phyloP scores from a whole-genome alignment of 2,113 vertebrate species.

The Gambusia holbrooki region DNA sequence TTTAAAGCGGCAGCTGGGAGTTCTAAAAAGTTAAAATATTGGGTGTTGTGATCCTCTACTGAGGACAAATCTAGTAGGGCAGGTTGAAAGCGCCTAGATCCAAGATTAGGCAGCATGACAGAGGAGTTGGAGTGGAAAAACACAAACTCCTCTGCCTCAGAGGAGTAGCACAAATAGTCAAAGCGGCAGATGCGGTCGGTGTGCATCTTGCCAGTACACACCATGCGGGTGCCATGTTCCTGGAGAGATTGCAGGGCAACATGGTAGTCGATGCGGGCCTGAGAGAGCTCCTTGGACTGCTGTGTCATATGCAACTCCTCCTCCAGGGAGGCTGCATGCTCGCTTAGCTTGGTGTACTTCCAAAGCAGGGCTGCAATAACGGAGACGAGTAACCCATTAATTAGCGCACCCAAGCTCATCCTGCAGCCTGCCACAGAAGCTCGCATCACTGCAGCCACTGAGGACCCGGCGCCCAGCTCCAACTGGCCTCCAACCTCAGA shows the following conservation, averaged over 20 bases:
- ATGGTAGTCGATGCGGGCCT: conserved; percentile 88
- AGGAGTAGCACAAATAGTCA: conserved; percentile 94
- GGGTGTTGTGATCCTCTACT: conserved; percentile 96
- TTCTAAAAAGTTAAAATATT: conserved; percentile 98
- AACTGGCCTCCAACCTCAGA: conserved; percentile 45
- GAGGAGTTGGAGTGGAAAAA: conserved; percentile 96
- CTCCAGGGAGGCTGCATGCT: conserved; percentile 88
- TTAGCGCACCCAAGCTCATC: conserved; percentile 91
- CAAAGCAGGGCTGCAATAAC: conserved; percentile 92
- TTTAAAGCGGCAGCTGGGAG: conserved; percentile 90
- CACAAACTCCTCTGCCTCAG: conserved; percentile 93
- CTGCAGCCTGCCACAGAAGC: conserved; percentile 76
- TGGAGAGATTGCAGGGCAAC: conserved; percentile 87
- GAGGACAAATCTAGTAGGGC: conserved; percentile 95
- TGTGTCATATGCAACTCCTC: conserved; percentile 86
- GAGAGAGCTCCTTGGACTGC: conserved; percentile 83
- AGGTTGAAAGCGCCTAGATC: conserved; percentile 93
- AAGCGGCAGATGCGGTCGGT: conserved; percentile 97
- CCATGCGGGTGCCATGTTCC: conserved; percentile 94
- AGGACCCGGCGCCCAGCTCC: conserved; percentile 57
- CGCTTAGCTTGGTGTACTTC: conserved; percentile 89
- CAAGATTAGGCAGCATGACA: conserved; percentile 93
- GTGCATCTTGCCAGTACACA: conserved; percentile 96
- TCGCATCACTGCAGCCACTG: conserved; percentile 68
- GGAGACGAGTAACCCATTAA: conserved; percentile 93